phyloP scores from a whole-genome alignment of 1,140 invertebrate species.

The Drosophila erecta region DNA sequence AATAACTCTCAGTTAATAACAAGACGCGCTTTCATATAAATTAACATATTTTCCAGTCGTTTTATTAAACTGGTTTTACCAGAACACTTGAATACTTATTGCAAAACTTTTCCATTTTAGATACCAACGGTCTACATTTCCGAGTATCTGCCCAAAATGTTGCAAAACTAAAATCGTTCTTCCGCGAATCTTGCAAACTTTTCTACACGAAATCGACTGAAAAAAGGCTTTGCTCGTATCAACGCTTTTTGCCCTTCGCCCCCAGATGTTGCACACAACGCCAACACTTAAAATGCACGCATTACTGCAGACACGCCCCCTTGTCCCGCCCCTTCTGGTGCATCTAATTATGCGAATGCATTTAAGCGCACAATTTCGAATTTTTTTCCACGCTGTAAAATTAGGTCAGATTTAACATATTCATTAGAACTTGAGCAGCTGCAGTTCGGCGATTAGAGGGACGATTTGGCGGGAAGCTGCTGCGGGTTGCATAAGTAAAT shows the following conservation, averaged over 20 bases:
- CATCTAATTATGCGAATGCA: slow-evolving; percentile 81
- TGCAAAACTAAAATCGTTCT: neutral
- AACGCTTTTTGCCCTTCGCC: slow-evolving; percentile 22
- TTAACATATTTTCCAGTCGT: neutral
- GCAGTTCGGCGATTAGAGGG: neutral
- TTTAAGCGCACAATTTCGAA: slow-evolving; percentile 67
- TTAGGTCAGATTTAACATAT: slow-evolving; percentile 83
- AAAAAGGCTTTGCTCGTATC: slow-evolving; percentile 5
- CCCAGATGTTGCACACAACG: slow-evolving; percentile 18
- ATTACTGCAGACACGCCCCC: slow-evolving; percentile 29
- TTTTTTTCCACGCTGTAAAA: slow-evolving; percentile 38
- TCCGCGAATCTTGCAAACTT: slow-evolving; percentile 8
- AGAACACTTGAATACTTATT: slow-evolving; percentile 11
- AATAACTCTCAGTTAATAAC: too few species aligned
- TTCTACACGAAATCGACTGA: slow-evolving; percentile 17
- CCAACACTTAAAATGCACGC: slow-evolving; percentile 10
- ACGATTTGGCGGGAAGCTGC: slow-evolving; percentile 14
- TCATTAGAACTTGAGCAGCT: slow-evolving; percentile 66
- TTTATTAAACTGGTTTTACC: neutral
- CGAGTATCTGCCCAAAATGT: slow-evolving; percentile 1
- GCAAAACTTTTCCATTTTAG: slow-evolving; percentile 10
- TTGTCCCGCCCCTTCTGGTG: slow-evolving; percentile 15
- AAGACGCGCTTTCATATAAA: neutral
- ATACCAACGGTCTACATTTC: slow-evolving; percentile 3
- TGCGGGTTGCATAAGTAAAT: slow-evolving; percentile 22